phyloP scores from a whole-genome alignment of 2,113 vertebrate species.

The Chascanopsetta lugubris region DNA sequence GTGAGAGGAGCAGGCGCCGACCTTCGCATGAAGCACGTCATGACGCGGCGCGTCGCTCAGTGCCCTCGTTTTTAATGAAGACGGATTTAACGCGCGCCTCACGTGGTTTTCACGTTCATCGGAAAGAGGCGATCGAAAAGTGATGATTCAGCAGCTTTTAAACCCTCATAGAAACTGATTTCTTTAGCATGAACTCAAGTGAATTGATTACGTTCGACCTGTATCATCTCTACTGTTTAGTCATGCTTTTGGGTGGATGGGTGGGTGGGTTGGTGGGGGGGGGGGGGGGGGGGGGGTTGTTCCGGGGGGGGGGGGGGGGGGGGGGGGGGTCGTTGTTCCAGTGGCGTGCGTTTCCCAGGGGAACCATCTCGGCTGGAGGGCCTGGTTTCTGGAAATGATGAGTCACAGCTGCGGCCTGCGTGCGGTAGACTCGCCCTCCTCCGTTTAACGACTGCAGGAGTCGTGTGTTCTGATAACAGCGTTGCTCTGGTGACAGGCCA shows the following conservation, averaged over 20 bases:
- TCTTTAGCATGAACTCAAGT: too few relatives aligned
- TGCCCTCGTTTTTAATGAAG: not conserved
- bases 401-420: constrained; percentile 45
- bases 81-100: not conserved
- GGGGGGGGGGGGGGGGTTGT: too few relatives aligned
- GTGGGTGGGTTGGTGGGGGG: too few relatives aligned
- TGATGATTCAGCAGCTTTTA: too few relatives aligned
- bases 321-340: constrained; percentile 23
- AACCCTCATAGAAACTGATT: too few relatives aligned
- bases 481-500: constrained; percentile 10
- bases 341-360: constrained; percentile 30
- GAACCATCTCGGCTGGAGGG: constrained; percentile 23
- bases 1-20: constrained; percentile 43
- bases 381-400: constrained; percentile 47
- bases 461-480: constrained; percentile 31
- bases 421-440: constrained; percentile 32
- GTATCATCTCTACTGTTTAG: too few relatives aligned
- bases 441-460: constrained; percentile 46
- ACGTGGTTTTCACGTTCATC: not conserved
- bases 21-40: not conserved
- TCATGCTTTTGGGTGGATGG: too few relatives aligned
- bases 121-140: too few relatives aligned
- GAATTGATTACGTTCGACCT: too few relatives aligned
- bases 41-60: constrained; percentile 29
- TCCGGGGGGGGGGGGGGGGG: too few relatives aligned